Base-by-base conservation (phyloP, 2,113 vertebrate genomes). In the Morone chrysops region DNA sequence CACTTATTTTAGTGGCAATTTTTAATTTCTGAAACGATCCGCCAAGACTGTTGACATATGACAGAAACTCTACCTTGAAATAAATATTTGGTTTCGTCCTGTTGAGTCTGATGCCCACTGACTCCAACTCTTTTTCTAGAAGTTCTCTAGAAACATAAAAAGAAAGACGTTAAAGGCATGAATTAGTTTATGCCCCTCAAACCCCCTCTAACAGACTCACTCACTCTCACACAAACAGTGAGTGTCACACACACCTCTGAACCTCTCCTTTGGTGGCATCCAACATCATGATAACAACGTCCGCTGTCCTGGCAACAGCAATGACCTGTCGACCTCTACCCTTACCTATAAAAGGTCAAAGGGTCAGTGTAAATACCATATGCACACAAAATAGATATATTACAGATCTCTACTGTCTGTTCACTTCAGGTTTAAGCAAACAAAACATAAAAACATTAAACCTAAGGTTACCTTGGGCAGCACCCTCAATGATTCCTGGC, bases 221-320 rank as follows among this genome's bases (percentile, higher is more conserved):
- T 2, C 22, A 53, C 4, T 38, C 8, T 18, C 8, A 22, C 9
- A 81, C 11, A 43, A 45, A 62, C 40, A 76, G 5, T 20, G 38
- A 14, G 18, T 6, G 1, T 31, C 31, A 43, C 73, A 84, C 89
- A 77, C 68, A 95, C 98, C 98, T 98, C 93, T 99, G 98, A 4
- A 99, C 97, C 53, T 99, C 98, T 31, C 98, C 98, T 92, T 99
- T 99, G 5, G 98, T 99, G 89, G 98, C 98, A 31, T 99, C 98
- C 94, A 99, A 90, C 98, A 99, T 99, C 98, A 99, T 99, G 89
- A 99, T 97, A 53, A 99, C 97, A 0, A 99, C 98, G 0, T 99
- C 98, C 4, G 98, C 96, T 0, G 98, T 99, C 89, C 98, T 96
- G 69, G 98, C 98, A 57, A 99, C 98, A 0, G 98, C 98, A 0